Evolutionary conservation across 2,113 vertebrate genomes (phyloP).

Genomic region (Protobothrops flavoviridis): DNA sequence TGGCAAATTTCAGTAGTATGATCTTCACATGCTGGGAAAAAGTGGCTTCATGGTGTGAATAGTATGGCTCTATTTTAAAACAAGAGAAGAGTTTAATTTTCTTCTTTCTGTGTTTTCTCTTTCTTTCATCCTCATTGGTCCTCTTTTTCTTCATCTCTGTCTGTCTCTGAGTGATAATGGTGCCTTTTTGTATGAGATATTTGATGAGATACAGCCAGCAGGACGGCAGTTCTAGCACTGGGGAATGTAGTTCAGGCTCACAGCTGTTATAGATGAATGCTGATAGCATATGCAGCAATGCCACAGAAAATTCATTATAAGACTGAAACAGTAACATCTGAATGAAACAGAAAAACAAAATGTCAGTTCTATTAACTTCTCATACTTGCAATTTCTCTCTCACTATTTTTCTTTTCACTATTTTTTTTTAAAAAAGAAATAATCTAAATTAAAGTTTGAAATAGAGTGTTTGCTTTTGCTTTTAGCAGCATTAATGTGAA

Average conservation of each 20-base stretch:
- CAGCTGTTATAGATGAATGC: not conserved
- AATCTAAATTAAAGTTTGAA: constrained; percentile 5
- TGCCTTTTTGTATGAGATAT: constrained; percentile 8
- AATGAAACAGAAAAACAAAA: not conserved
- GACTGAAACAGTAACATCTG: not conserved
- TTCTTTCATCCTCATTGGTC: not conserved
- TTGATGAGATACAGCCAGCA: constrained; percentile 10
- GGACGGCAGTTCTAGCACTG: not conserved
- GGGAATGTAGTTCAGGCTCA: fast-evolving
- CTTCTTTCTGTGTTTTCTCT: not conserved
- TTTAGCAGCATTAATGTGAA: not conserved
- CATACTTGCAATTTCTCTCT: not conserved
- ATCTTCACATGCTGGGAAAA: not conserved
- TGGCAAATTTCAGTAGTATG: not conserved
- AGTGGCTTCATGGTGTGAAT: not conserved
- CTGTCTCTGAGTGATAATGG: not conserved
- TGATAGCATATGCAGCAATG: not conserved
- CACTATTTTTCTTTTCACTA: not conserved
- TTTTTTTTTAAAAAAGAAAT: not conserved
- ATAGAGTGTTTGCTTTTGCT: not conserved
- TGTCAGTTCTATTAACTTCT: not conserved
- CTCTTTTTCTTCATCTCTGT: not conserved
- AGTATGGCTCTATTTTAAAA: not conserved
- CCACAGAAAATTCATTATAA: not conserved
- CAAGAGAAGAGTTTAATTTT: not conserved